These are phyloP conservation scores for Galaxias olidus DNA, from an alignment of 2,797 vertebrate species.

Conservation along the genomic window DNA sequence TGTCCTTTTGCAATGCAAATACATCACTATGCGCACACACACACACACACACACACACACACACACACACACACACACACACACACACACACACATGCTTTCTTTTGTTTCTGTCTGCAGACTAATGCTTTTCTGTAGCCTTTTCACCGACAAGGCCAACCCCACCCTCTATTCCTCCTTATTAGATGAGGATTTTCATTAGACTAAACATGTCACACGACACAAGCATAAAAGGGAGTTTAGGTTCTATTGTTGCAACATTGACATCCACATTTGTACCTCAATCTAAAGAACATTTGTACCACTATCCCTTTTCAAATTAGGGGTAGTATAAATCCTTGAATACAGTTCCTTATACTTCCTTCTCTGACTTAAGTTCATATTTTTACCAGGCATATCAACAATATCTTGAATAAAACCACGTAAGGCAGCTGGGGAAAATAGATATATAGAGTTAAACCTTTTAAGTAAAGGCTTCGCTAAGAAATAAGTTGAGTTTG, in stretches of 20 bases:
- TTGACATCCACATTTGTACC: too few relatives aligned
- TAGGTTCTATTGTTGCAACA: too few relatives aligned
- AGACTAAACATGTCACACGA: conserved; percentile 6
- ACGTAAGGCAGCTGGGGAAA: too few relatives aligned
- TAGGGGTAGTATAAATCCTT: too few relatives aligned
- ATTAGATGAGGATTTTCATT: conserved; percentile 64
- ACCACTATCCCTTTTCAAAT: too few relatives aligned
- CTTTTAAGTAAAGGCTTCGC: too few relatives aligned
- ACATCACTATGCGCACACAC: conserved; percentile 44
- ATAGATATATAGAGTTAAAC: too few relatives aligned
- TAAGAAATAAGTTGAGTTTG: conserved; percentile 39
- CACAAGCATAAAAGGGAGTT: background rate
- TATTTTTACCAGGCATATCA: too few relatives aligned
- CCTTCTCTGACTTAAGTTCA: too few relatives aligned
- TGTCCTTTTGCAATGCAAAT: background rate
- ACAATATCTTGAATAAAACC: too few relatives aligned
- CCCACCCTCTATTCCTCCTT: conserved; percentile 87
- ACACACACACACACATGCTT: conserved; percentile 41
- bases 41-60: conserved; percentile 33
- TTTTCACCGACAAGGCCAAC: conserved; percentile 85
- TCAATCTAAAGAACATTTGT: too few relatives aligned
- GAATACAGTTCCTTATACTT: too few relatives aligned
- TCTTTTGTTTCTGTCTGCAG: conserved; percentile 93
- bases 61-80: conserved; percentile 30
- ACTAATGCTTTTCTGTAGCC: conserved; percentile 88